Evolutionary conservation across 2,888 invertebrate species (phyloP).

Genomic region (Drosophila robusta): DNA sequence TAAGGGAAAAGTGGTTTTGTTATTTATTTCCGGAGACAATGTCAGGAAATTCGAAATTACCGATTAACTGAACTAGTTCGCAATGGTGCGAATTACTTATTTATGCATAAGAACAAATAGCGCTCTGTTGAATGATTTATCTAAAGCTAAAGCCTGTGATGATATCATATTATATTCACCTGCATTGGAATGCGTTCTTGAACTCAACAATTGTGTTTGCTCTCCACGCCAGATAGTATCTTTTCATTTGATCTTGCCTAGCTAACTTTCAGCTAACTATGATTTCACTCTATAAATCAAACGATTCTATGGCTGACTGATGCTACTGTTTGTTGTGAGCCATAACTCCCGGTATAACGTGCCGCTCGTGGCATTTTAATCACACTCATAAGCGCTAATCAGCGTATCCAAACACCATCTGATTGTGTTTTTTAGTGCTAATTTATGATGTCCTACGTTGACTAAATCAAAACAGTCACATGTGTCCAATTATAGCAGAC

Average conservation of each 20-base stretch:
- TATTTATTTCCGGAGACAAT: conserved; percentile 10
- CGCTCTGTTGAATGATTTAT: background rate
- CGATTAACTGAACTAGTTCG: background rate
- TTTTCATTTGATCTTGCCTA: background rate
- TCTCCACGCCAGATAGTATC: too few species aligned
- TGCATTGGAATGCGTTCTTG: background rate
- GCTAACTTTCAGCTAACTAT: background rate
- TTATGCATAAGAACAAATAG: background rate
- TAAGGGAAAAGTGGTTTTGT: background rate
- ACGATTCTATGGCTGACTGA: conserved; percentile 14
- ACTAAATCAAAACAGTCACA: conserved; percentile 3
- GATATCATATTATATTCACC: background rate
- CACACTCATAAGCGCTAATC: conserved; percentile 34
- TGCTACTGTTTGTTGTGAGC: conserved; percentile 18
- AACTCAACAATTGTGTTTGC: background rate
- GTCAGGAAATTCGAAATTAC: conserved; percentile 7
- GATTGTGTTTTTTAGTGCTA: conserved; percentile 17
- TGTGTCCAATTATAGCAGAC: conserved; percentile 2
- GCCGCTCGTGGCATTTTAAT: conserved; percentile 66
- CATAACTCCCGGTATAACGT: conserved; percentile 34
- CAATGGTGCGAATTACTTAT: background rate
- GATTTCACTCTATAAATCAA: conserved; percentile 44
- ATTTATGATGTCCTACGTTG: conserved; percentile 34
- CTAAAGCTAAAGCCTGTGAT: background rate
- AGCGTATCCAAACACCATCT: conserved; percentile 29